Evolutionary conservation across 2,797 vertebrate species (phyloP), one percentile per base, ranked within the genome.

Genomic region (Eleutherodactylus coqui): DNA sequence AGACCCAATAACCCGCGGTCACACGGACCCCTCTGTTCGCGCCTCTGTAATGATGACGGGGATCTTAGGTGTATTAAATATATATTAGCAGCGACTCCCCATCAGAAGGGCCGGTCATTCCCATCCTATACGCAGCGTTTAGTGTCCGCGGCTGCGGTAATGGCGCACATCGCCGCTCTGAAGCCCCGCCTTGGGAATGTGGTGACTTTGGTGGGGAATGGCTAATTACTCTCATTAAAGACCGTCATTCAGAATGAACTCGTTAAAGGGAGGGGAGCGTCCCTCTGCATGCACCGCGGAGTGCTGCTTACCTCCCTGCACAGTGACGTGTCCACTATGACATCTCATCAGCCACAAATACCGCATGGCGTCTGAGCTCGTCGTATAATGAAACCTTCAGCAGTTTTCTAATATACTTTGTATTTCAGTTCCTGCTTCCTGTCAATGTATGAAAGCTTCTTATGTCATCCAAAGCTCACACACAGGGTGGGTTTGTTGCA

Each of bases 201-300:
- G 32, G 69, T 49, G 69, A 64, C 78, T 81, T 51, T 29, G 73
- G 51, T 49, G 19, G 49, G 51, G 51, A 81, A 47, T 51, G 5
- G 1, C 77, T 86, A 69, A 82, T 85, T 85, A 80, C 29, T 62
- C 17, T 43, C 84, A 73, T 82, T 86, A 43, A 58, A 70, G 41
- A 86, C 83, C 53, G 21, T 85, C 47, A 73, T 80, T 81, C 78
- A 64, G 78, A 86, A 81, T 81, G 29, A 86, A 86, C 45, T 82
- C 43, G 75, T 67, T 86, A 45, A 51, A 13, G 29, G 47, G 49
- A 75, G 34, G 51, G 64, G 78, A n/a, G 4, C 29, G 69, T 36
- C 3, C 49, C n/a, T n/a, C n/a, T n/a, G n/a, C n/a, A n/a, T n/a
- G n/a, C n/a, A n/a, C n/a, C n/a, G n/a, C n/a, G n/a, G n/a, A n/a